phyloP scores from a whole-genome alignment of 2,797 vertebrate genomes.

The Danio aesculapii region DNA sequence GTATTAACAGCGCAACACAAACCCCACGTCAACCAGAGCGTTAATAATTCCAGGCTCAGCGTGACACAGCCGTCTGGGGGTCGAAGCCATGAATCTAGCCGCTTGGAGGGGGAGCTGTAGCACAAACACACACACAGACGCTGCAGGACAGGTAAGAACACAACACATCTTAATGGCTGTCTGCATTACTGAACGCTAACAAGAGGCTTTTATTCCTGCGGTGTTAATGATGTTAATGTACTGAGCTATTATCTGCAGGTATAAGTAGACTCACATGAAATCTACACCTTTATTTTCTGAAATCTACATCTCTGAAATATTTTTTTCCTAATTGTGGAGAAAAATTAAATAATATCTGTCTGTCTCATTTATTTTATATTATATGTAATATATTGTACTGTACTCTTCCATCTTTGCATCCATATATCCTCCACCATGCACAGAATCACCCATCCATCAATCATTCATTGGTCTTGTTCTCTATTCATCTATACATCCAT shows the following conservation, averaged over 20 bases:
- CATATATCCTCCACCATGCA: too few relatives aligned
- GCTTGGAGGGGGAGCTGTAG: slow-evolving; percentile 19
- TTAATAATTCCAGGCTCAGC: slow-evolving; percentile 50
- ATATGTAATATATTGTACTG: too few relatives aligned
- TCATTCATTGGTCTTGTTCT: too few relatives aligned
- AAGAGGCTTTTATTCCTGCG: not conserved
- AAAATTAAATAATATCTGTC: too few relatives aligned
- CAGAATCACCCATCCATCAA: too few relatives aligned
- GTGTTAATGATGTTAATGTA: slow-evolving; percentile 2
- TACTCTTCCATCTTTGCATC: too few relatives aligned
- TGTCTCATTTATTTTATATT: too few relatives aligned
- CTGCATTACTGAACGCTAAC: not conserved
- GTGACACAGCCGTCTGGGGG: slow-evolving; percentile 24
- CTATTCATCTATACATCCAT: too few relatives aligned
- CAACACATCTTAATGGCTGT: not conserved
- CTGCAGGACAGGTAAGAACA: not conserved
- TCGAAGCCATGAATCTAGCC: slow-evolving; percentile 11
- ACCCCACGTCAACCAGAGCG: slow-evolving; percentile 19
- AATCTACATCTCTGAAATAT: too few relatives aligned
- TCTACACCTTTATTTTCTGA: too few relatives aligned
- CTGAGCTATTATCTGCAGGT: not conserved
- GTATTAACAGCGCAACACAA: slow-evolving; percentile 36
- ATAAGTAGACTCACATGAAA: not conserved
- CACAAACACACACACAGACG: not conserved
- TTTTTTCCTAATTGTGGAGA: not conserved